These are phyloP conservation scores for Dendropsophus ebraccatus DNA, from an alignment of 2,113 vertebrate species.

Conservation along the genomic window DNA sequence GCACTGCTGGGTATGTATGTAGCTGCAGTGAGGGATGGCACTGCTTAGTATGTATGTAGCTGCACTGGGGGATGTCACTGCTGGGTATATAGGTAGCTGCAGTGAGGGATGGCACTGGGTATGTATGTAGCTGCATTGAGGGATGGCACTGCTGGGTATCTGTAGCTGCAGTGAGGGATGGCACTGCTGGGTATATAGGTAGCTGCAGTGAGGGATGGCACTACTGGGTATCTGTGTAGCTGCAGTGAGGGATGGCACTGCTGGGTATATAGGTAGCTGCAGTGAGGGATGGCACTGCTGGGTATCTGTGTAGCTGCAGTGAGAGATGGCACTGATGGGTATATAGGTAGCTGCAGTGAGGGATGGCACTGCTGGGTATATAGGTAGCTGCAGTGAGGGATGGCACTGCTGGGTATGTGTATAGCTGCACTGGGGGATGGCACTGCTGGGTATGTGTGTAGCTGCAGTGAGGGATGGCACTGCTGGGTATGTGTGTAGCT, in stretches of 20 bases:
- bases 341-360: background rate
- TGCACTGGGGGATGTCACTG: too few relatives aligned
- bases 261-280: background rate
- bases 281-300: background rate
- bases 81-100: too few relatives aligned
- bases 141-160: too few relatives aligned
- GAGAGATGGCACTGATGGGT: background rate
- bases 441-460: background rate
- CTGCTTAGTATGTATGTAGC: too few relatives aligned
- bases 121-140: too few relatives aligned
- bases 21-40: too few relatives aligned
- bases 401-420: background rate
- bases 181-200: background rate
- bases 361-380: background rate
- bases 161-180: background rate
- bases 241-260: background rate
- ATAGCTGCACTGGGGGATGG: background rate
- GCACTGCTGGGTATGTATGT: too few relatives aligned
- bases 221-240: background rate
- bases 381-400: background rate
- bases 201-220: too few relatives aligned
- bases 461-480: background rate
- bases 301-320: background rate
- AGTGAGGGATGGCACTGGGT: too few relatives aligned
- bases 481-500: background rate